phyloP scores from a whole-genome alignment of 2,113 vertebrate species.

The Globicephala melas region DNA sequence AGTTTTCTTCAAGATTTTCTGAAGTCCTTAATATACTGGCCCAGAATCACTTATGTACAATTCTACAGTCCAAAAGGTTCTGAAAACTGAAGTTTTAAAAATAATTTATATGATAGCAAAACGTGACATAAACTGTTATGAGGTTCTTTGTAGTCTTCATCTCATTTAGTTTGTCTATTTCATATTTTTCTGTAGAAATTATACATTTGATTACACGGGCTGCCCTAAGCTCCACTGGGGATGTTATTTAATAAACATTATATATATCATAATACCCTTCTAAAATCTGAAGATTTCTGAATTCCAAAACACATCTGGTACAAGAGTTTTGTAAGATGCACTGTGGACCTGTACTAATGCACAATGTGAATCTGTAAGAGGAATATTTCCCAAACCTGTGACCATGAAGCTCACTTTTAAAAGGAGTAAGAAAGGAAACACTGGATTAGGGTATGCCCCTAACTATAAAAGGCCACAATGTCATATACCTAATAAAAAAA shows the following conservation, averaged over 20 bases:
- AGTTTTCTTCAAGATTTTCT: slow-evolving; percentile 2
- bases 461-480: background rate
- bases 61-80: background rate
- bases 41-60: background rate
- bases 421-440: slow-evolving; percentile 3
- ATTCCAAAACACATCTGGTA: slow-evolving; percentile 9
- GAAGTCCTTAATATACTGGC: background rate
- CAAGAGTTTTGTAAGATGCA: background rate
- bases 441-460: background rate
- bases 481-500: background rate
- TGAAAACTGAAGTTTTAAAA: slow-evolving; percentile 37
- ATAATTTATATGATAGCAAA: background rate
- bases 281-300: slow-evolving; percentile 37
- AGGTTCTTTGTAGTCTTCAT: background rate
- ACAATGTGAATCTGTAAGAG: background rate
- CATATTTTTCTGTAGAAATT: slow-evolving; percentile 20
- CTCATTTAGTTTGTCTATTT: background rate
- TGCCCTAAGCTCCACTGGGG: background rate
- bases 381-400: background rate
- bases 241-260: slow-evolving; percentile 24
- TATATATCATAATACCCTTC: background rate
- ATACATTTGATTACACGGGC: background rate
- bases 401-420: background rate
- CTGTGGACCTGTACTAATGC: background rate
- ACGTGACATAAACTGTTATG: background rate